Percentiles rank a stretch among this genome's conserved stretches.
These are phyloP conservation scores for Protosalanx chinensis DNA, from an alignment of 2,797 vertebrate genomes.

Conservation along the genomic window DNA sequence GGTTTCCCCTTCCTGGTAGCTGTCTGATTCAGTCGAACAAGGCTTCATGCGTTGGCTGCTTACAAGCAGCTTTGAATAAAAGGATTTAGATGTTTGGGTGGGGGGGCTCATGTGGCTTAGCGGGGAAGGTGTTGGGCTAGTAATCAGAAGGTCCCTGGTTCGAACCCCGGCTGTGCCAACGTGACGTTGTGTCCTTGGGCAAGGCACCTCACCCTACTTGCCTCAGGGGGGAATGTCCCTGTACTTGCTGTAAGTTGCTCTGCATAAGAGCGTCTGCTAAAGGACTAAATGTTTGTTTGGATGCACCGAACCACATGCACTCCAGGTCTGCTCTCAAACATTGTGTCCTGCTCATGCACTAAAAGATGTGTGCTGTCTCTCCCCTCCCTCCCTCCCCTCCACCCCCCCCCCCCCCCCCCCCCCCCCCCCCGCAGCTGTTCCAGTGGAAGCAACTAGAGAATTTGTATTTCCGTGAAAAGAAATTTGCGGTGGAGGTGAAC, in stretches of 20 bases:
- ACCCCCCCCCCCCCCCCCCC: constrained; percentile 29
- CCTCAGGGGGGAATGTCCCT: too few species aligned
- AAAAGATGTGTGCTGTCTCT: constrained; percentile 19
- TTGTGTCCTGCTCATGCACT: neutral
- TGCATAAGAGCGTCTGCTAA: too few species aligned
- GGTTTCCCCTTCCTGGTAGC: neutral
- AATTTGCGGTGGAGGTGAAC: constrained; percentile 95
- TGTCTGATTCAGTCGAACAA: neutral
- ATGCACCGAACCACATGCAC: constrained; percentile 21
- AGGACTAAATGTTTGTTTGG: constrained; percentile 30
- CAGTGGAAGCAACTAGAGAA: constrained; percentile 98
- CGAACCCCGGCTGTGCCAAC: too few species aligned
- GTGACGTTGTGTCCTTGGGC: too few species aligned
- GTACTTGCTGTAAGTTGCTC: too few species aligned
- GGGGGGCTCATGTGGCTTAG: too few species aligned
- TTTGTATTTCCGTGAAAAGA: constrained; percentile 97
- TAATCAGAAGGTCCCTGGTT: too few species aligned
- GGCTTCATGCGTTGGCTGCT: neutral
- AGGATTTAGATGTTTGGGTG: constrained; percentile 27
- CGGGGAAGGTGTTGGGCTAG: too few species aligned
- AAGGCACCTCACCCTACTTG: too few species aligned
- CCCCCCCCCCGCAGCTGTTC: constrained; percentile 77
- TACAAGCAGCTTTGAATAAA: constrained; percentile 17
- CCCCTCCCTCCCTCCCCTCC: constrained; percentile 25
- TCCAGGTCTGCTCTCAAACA: constrained; percentile 35